phyloP scores from a whole-genome alignment of 2,797 vertebrate species.

The Pseudopleuronectes americanus region DNA sequence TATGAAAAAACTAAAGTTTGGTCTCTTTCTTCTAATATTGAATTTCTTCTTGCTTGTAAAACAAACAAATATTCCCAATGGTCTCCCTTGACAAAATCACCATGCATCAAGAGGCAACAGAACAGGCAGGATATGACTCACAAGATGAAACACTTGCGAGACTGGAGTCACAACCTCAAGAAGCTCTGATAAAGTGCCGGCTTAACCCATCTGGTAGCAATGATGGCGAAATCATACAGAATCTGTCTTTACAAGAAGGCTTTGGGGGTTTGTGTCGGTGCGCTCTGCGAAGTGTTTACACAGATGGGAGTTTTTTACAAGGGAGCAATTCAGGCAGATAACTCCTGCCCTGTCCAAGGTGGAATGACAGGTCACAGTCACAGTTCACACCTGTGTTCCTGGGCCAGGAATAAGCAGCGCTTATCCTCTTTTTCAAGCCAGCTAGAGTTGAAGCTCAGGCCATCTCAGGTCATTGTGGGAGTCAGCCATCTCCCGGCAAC shows the following conservation, averaged over 20 bases:
- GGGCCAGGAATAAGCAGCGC: constrained; percentile 31
- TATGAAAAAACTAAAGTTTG: too few relatives aligned
- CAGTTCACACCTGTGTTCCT: constrained; percentile 55
- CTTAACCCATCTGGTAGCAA: constrained; percentile 4
- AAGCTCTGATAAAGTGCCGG: constrained; percentile 11
- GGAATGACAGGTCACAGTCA: constrained; percentile 50
- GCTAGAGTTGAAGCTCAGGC: constrained; percentile 32
- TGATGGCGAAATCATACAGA: constrained; percentile 18
- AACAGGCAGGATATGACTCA: constrained; percentile 19
- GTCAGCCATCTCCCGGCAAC: constrained; percentile 8
- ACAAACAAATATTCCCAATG: neutral
- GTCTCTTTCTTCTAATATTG: neutral
- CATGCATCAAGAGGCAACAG: constrained; percentile 6
- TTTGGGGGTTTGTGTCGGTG: constrained; percentile 15
- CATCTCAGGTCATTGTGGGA: constrained; percentile 24
- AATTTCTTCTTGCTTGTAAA: constrained; percentile 8
- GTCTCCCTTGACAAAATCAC: constrained; percentile 1
- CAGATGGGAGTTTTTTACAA: constrained; percentile 63
- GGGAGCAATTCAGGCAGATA: constrained; percentile 41
- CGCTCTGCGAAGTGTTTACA: constrained; percentile 55
- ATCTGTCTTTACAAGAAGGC: constrained; percentile 18
- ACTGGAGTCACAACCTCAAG: constrained; percentile 14
- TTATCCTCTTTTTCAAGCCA: constrained; percentile 34
- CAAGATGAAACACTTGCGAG: constrained; percentile 19
- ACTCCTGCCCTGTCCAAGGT: constrained; percentile 26